Conservation (phyloP, 2,888 invertebrate species). For the Caenorhabditis parvicauda region DNA sequence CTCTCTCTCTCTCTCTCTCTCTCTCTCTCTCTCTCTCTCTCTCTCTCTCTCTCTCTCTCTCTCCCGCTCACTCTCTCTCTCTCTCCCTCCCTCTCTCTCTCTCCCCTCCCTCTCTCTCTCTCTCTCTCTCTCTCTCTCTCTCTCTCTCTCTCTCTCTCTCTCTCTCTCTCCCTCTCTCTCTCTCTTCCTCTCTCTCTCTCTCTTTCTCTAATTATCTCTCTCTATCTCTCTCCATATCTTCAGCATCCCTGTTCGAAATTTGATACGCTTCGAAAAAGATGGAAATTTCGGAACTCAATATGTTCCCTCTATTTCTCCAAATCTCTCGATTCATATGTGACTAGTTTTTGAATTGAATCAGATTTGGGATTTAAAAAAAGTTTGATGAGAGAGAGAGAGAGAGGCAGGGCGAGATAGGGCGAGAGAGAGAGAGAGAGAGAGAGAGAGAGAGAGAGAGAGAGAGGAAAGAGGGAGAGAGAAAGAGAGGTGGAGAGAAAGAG, state of each 20-base stretch:
- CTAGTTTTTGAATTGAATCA: background rate
- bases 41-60: constrained; percentile 1
- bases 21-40: constrained; percentile 10
- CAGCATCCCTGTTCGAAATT: background rate
- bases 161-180: background rate
- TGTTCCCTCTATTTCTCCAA: background rate
- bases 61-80: background rate
- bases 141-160: background rate
- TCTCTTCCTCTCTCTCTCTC: background rate
- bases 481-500: too few species aligned
- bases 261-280: background rate
- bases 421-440: too few species aligned
- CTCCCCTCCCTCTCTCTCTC: constrained; percentile 3
- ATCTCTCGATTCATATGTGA: background rate
- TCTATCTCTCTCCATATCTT: too few species aligned
- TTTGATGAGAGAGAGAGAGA: too few species aligned
- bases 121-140: constrained; percentile 1
- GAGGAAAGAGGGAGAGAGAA: too few species aligned
- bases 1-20: constrained; percentile 1
- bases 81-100: background rate
- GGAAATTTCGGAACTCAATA: constrained; percentile 5
- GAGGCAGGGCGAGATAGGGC: too few species aligned
- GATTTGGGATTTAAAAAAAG: too few species aligned
- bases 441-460: too few species aligned
- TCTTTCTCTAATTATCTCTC: constrained; percentile 4